These are phyloP conservation scores for Sturmia bella DNA, from an alignment of 2,888 invertebrate species.

Conservation along the genomic window DNA sequence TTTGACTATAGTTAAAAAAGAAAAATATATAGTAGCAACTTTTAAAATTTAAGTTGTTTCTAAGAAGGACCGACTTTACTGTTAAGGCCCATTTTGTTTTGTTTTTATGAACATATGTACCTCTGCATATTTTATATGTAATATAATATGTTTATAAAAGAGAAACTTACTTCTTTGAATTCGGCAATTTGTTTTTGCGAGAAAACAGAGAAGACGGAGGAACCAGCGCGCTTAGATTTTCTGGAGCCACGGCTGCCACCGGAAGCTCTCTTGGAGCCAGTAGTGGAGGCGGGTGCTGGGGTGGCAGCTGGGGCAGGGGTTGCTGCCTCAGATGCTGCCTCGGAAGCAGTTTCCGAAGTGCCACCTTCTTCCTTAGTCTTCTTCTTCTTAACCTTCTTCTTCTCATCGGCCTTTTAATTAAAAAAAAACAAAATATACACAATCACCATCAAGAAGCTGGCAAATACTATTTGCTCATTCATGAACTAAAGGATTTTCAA, in stretches of 20 bases:
- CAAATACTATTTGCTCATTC: too few species aligned
- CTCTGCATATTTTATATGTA: too few species aligned
- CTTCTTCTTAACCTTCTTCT: conserved; percentile 95
- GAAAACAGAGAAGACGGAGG: conserved; percentile 98
- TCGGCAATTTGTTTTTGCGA: conserved; percentile 97
- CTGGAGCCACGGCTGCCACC: conserved; percentile 84
- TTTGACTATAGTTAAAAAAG: too few species aligned
- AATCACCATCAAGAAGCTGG: too few species aligned
- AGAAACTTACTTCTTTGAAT: conserved; percentile 91
- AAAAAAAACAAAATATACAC: too few species aligned
- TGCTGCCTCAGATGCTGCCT: conserved; percentile 84
- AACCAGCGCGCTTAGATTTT: conserved; percentile 93
- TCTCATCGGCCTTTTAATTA: conserved; percentile 90
- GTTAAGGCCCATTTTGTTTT: too few species aligned
- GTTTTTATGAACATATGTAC: too few species aligned
- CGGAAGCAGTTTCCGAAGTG: conserved; percentile 83
- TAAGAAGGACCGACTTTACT: too few species aligned
- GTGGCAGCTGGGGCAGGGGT: conserved; percentile 88
- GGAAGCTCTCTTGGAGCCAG: conserved; percentile 92
- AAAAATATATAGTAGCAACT: too few species aligned
- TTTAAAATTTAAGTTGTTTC: too few species aligned
- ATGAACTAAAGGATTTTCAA: conserved; percentile 1
- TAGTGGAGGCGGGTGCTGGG: conserved; percentile 86
- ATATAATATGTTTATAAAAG: not conserved
- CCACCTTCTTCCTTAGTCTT: conserved; percentile 89